Conservation (phyloP, 2,888 invertebrate genomes). For the Pimpla rufipes region DNA sequence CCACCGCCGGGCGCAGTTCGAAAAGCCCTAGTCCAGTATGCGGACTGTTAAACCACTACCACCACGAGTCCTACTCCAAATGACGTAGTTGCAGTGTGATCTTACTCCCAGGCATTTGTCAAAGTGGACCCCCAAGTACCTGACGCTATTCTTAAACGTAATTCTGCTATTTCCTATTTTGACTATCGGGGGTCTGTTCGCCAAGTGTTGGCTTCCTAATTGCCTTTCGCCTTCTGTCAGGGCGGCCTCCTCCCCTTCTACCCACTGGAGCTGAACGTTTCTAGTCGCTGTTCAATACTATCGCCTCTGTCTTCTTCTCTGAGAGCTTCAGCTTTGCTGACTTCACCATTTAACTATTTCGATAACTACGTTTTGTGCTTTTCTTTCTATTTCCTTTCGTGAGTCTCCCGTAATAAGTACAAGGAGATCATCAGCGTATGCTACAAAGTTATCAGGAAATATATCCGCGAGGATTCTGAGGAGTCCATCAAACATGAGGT, state of each 20-base stretch:
- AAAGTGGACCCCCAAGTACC: conserved; percentile 3
- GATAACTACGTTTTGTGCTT: background rate
- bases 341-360: background rate
- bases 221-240: background rate
- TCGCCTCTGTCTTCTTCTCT: conserved; percentile 7
- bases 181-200: background rate
- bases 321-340: background rate
- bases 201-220: background rate
- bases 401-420: background rate
- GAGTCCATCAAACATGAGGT: too few relatives aligned
- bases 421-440: background rate
- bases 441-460: background rate
- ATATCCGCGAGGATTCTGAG: background rate
- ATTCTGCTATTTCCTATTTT: conserved; percentile 12
- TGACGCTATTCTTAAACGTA: background rate
- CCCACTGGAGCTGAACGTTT: too few relatives aligned
- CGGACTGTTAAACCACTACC: too few relatives aligned
- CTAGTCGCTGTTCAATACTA: conserved; percentile 40
- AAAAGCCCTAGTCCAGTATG: too few relatives aligned
- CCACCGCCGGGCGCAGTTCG: too few relatives aligned
- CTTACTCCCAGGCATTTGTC: background rate
- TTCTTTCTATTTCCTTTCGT: background rate
- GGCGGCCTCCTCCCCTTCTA: conserved; percentile 23
- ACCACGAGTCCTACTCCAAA: too few relatives aligned
- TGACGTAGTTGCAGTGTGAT: too few relatives aligned